These are phyloP conservation scores for Mohoua ochrocephala DNA, from an alignment of 2,113 vertebrate genomes.

Conservation along the genomic window DNA sequence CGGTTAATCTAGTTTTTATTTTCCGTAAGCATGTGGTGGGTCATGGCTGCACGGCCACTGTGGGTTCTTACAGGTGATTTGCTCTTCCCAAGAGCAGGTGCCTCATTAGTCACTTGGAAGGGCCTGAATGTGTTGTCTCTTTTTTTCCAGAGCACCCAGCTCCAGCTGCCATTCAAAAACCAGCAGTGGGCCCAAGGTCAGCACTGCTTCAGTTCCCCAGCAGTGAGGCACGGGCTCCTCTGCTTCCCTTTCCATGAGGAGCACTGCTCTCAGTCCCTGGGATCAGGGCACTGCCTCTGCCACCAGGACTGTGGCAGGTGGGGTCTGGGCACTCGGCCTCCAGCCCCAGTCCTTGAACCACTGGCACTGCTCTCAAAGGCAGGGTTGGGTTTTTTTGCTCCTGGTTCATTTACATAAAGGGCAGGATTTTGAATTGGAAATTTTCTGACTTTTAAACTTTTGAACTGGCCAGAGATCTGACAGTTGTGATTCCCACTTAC, in stretches of 20 bases:
- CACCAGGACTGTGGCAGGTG: accelerated
- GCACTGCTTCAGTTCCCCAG: not conserved
- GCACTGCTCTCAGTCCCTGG: not conserved
- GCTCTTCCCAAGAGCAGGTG: not conserved
- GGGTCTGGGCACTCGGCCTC: not conserved
- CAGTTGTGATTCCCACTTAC: not conserved
- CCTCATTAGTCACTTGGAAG: accelerated
- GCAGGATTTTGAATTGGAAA: not conserved
- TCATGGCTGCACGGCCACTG: accelerated
- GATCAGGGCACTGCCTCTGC: not conserved
- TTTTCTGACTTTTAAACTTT: not conserved
- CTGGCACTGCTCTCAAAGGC: not conserved
- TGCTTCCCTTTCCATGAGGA: not conserved
- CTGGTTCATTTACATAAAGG: not conserved
- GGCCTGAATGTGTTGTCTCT: not conserved
- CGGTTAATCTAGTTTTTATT: not conserved
- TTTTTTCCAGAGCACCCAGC: not conserved
- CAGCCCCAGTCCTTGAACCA: not conserved
- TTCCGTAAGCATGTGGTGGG: not conserved
- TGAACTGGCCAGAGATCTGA: not conserved
- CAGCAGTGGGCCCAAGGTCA: not conserved
- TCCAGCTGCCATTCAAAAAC: not conserved
- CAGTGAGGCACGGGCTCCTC: not conserved
- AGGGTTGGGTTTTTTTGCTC: not conserved
- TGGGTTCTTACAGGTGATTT: not conserved